Evolutionary conservation across 2,113 vertebrate species (phyloP), one percentile per base, ranked within the genome.

Genomic region (Melanerpes formicivorus): DNA sequence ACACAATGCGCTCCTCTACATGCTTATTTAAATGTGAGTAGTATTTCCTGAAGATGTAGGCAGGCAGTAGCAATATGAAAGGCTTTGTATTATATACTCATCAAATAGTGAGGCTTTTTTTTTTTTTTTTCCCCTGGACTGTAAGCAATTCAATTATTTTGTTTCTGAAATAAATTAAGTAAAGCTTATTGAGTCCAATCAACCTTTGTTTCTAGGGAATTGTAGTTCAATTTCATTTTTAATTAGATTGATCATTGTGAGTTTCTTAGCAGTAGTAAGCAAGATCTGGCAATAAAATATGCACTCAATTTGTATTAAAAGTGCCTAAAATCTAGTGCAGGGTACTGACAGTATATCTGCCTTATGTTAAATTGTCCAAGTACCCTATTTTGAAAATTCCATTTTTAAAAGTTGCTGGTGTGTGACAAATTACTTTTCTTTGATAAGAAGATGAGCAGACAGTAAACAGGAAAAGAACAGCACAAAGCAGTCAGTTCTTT

Each of bases 181-280:
- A 97, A 97, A 97, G 90, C 88, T 96, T 97, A 96, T 96, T 96
- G 96, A 97, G 88, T 96, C 88, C 96, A 97, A 96, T 96, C 95
- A 95, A 83, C 78, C 76, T 75, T 84, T 95, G 85, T 98, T 97
- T 96, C 97, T 34, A 88, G 97, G 97, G 97, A 97, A 97, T 93
- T 97, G 95, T 95, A 97, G 95, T 98, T 98, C 97, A 97, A 97
- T 98, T 98, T 98, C 86, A 94, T 97, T 98, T 98, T 97, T 97
- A 98, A 98, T 98, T 98, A 97, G 96, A 97, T 93, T 96, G 97
- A 97, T 97, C 52, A 10, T 90, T 94, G 96, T 96, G 93, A 93
- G 93, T 97, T 97, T 97, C 95, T 96, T 96, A 97, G 90, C 89
- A 95, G 55, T 96, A 75, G 95, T 96, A 97, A 97, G 96, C 96